Evolutionary conservation across 2,888 invertebrate species (phyloP).

Genomic region (Lobophora halterata): DNA sequence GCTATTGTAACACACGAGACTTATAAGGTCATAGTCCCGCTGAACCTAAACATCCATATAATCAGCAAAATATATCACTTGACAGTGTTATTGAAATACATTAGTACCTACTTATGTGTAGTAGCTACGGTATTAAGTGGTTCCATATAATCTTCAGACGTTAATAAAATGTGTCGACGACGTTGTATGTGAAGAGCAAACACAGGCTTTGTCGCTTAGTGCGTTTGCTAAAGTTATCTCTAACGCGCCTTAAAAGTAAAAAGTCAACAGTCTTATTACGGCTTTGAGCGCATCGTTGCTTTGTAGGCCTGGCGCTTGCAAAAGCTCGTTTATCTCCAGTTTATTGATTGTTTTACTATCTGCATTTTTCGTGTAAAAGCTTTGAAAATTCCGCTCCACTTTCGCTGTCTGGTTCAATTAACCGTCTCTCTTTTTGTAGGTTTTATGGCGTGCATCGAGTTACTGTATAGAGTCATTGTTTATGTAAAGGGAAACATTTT

Average conservation of each 20-base stretch:
- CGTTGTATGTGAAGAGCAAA: constrained; percentile 71
- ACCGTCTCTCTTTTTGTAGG: constrained; percentile 28
- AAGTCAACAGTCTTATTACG: constrained; percentile 69
- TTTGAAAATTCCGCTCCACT: constrained; percentile 42
- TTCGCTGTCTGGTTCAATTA: constrained; percentile 42
- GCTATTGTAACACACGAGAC: constrained; percentile 32
- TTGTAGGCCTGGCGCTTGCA: constrained; percentile 5
- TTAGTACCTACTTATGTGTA: too few species aligned
- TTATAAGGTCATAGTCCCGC: constrained; percentile 29
- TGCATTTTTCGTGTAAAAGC: constrained; percentile 29
- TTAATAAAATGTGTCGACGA: constrained; percentile 61
- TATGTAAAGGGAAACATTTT: constrained; percentile 57
- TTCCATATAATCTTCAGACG: constrained; percentile 47
- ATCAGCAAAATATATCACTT: constrained; percentile 30
- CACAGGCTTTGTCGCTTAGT: constrained; percentile 54
- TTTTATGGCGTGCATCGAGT: constrained; percentile 29
- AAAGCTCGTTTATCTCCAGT: constrained; percentile 21
- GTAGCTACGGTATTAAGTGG: constrained; percentile 37
- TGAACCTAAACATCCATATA: constrained; percentile 46
- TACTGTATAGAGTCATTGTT: constrained; percentile 50
- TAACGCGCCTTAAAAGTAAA: constrained; percentile 62
- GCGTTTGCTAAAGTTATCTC: constrained; percentile 75
- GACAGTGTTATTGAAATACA: constrained; percentile 38
- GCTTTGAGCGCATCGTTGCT: too few species aligned
- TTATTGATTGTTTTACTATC: constrained; percentile 30